Evolutionary conservation across 1,140 invertebrate species (phyloP).

Genomic region (Aphaenogaster floridana): DNA sequence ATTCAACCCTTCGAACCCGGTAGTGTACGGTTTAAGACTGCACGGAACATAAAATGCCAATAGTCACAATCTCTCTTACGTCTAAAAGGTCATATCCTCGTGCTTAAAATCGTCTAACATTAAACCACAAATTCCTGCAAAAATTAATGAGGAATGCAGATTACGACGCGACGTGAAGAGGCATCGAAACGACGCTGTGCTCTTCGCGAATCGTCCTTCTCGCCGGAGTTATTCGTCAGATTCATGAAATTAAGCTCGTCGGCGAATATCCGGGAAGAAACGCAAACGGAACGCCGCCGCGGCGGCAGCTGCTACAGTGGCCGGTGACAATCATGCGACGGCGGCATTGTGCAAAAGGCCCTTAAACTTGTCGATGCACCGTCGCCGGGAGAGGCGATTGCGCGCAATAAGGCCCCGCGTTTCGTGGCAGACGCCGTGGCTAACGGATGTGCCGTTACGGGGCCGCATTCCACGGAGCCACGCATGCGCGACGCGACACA

Average conservation of each 20-base stretch:
- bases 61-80: not conserved
- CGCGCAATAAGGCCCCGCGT: conserved; percentile 78
- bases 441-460: conserved; percentile 86
- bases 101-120: not conserved
- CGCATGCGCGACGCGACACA: conserved; percentile 85
- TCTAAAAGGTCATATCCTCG: not conserved
- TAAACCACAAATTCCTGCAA: not conserved
- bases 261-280: not conserved
- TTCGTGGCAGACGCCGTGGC: conserved; percentile 80
- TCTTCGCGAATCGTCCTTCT: not conserved
- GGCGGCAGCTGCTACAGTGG: not conserved
- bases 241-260: not conserved
- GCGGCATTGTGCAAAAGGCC: conserved; percentile 52
- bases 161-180: not conserved
- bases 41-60: not conserved
- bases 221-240: not conserved
- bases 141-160: not conserved
- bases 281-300: conserved; percentile 24
- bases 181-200: not conserved
- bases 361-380: conserved; percentile 22
- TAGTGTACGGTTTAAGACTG: not conserved
- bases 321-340: not conserved
- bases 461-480: conserved; percentile 83
- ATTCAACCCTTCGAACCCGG: conserved; percentile 17
- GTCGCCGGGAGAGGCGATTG: conserved; percentile 57